Evolutionary conservation across 2,888 invertebrate species (phyloP), one percentile per base, ranked within the genome.

Genomic region (Drosophila rubida): DNA sequence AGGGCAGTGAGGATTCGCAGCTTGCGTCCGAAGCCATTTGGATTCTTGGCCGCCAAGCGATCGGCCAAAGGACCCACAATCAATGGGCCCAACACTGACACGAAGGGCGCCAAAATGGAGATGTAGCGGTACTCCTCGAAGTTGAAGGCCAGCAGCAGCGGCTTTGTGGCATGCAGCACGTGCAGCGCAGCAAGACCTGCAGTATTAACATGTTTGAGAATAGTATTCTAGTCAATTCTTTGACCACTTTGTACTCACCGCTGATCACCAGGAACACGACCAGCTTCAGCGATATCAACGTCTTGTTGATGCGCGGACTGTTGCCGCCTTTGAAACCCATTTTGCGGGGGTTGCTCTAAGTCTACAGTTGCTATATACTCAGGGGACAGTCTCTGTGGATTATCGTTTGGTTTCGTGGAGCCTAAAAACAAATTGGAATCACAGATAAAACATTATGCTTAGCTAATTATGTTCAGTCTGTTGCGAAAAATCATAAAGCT

Each of bases 231-330:
- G 2, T 2, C 11, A 0, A 25, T 2, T 7, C 1, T 0, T 0
- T 14, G 0, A 4, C 9, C n/a, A 2, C 4, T 13, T 13, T 0
- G 3, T 6, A 85, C 89, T 89, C 67, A 96, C 96, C 96, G 89
- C 95, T 95, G 77, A 96, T 95, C 90, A 96, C 96, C 86, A 96
- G 94, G 92, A 96, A 96, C 53, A 96, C 94, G 46, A 96, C 95
- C 90, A 95, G 94, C 94, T 96, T 96, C 69, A 96, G 93, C 67
- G 96, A 94, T 75, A 96, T 94, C 77, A 97, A 93, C 91, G 95
- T 96, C 84, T 93, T 93, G 91, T 96, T 96, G 87, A 95, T 92
- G 66, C 92, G 89, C 79, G 93, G 92, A 84, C 91, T 93, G 66
- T 69, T 78, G 45, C 80, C 78, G 70, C 80, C 76, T 8, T 66